Percentiles rank a stretch among this genome's conserved stretches.
These are phyloP conservation scores for Baryphthengus martii DNA, from an alignment of 2,113 vertebrate genomes.

Conservation along the genomic window DNA sequence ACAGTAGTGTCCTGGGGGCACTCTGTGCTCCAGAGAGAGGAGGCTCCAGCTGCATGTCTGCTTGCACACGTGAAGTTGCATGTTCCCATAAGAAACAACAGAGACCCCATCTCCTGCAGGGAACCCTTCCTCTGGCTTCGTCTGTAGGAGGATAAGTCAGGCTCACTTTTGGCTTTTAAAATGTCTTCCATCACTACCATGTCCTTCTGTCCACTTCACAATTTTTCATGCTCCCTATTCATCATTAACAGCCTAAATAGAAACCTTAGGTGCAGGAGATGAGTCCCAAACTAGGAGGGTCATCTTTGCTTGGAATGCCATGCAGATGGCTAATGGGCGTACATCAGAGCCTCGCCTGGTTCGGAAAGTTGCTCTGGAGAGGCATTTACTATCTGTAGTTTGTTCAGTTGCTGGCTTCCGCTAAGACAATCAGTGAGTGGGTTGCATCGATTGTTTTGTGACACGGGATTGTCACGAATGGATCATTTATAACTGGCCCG, in stretches of 20 bases:
- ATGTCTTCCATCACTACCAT: neutral
- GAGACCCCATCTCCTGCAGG: neutral
- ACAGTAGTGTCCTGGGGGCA: neutral
- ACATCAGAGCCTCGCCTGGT: neutral
- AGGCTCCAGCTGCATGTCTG: neutral
- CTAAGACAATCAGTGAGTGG: neutral
- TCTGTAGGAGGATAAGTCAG: neutral
- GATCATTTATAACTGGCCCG: neutral
- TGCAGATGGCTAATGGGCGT: neutral
- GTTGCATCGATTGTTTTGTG: neutral
- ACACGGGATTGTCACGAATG: neutral
- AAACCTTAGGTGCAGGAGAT: neutral
- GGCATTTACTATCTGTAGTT: neutral
- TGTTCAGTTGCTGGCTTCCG: neutral
- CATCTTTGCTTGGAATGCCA: neutral
- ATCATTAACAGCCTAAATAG: neutral
- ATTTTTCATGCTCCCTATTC: neutral
- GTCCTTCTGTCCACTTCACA: neutral
- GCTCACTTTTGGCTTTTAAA: neutral
- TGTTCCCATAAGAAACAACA: neutral
- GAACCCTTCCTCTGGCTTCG: neutral
- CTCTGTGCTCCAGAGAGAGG: neutral
- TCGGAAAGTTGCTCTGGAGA: neutral
- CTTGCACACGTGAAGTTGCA: accelerated
- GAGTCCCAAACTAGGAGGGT: neutral